These are phyloP conservation scores for Thalpophila matura DNA, from an alignment of 2,888 invertebrate species.

Conservation along the genomic window DNA sequence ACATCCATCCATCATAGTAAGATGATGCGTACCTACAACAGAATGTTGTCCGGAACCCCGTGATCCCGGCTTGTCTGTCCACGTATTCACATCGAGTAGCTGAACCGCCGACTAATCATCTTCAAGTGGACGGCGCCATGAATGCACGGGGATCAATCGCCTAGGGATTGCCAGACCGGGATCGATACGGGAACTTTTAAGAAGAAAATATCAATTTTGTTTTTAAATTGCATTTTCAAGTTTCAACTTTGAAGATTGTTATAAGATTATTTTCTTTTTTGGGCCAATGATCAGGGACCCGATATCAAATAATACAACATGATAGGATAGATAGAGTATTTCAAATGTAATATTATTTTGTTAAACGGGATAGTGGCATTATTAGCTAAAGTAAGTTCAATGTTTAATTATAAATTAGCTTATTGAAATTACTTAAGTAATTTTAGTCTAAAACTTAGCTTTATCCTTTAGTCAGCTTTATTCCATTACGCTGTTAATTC, in stretches of 20 bases:
- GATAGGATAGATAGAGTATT: too few species aligned
- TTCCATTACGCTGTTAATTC: slow-evolving; percentile 7
- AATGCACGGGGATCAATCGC: slow-evolving; percentile 10
- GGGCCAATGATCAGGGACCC: too few species aligned
- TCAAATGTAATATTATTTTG: too few species aligned
- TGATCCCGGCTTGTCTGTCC: neutral
- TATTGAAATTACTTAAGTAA: too few species aligned
- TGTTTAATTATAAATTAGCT: too few species aligned
- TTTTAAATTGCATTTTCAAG: slow-evolving; percentile 15
- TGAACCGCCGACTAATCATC: slow-evolving; percentile 29
- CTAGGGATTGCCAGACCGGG: slow-evolving; percentile 12
- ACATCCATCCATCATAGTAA: neutral
- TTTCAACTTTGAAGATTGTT: neutral
- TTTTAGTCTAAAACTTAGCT: neutral
- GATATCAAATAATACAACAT: too few species aligned
- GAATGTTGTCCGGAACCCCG: neutral
- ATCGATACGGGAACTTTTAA: neutral
- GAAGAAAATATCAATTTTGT: neutral
- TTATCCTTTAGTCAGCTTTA: neutral
- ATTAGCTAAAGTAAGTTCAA: too few species aligned
- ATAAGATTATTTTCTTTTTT: too few species aligned
- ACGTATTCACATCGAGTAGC: slow-evolving; percentile 13
- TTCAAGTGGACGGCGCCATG: slow-evolving; percentile 46
- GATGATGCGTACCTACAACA: too few species aligned
- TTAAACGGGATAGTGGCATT: too few species aligned